phyloP scores from a whole-genome alignment of 2,888 invertebrate genomes.

The Ornithoptera priamus region DNA sequence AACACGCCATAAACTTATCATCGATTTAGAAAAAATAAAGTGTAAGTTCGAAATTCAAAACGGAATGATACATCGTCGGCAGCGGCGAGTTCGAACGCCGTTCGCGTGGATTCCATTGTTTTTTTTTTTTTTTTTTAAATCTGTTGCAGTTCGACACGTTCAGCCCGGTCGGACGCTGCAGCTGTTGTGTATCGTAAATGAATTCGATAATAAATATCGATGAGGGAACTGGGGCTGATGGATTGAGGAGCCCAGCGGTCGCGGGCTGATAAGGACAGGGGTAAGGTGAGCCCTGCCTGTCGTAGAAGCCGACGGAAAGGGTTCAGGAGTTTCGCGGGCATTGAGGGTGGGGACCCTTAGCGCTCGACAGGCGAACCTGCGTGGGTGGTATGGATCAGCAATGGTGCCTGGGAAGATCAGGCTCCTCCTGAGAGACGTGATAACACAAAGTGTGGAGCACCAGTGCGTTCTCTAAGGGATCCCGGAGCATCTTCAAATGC shows the following conservation, averaged over 20 bases:
- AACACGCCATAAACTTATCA: slow-evolving; percentile 32
- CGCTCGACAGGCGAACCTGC: no score
- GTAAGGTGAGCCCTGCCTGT: no score
- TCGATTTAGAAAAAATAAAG: slow-evolving; percentile 29
- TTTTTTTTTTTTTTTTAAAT: slow-evolving; percentile 16
- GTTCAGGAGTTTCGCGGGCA: no score
- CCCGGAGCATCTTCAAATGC: no score
- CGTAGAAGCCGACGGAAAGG: no score
- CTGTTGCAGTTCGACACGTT: slow-evolving; percentile 4
- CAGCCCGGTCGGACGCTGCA: slow-evolving; percentile 4
- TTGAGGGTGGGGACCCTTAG: no score
- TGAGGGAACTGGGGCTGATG: not conserved
- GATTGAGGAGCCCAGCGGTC: slow-evolving; percentile 2
- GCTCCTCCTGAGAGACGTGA: no score
- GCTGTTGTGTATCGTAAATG: slow-evolving; percentile 33
- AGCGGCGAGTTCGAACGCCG: slow-evolving; percentile 14
- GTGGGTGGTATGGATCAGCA: no score
- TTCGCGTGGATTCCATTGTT: slow-evolving; percentile 15
- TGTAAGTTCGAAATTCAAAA: slow-evolving; percentile 36
- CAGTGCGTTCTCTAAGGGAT: no score
- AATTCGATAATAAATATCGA: slow-evolving; percentile 39
- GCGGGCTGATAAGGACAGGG: no score
- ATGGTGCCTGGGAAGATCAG: no score
- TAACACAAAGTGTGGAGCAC: no score
- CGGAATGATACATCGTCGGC: slow-evolving; percentile 38